phyloP scores from a whole-genome alignment of 1,140 invertebrate species.

The Ericerus pela region DNA sequence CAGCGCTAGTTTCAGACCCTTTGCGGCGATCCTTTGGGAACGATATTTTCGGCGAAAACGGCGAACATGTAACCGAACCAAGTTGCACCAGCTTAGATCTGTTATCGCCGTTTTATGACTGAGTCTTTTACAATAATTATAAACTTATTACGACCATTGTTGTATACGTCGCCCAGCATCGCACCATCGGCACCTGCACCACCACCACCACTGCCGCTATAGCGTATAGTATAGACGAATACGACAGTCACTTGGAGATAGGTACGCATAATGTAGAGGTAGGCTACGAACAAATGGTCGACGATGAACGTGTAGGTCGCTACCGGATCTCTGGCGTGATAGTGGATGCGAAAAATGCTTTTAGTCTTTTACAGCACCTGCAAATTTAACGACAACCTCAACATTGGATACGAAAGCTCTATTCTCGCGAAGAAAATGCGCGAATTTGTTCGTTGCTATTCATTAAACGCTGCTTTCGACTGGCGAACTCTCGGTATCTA shows the following conservation, averaged over 20 bases:
- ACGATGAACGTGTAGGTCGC: not conserved
- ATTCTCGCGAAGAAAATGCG: too few species aligned
- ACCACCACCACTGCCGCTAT: not conserved
- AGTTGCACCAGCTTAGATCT: conserved; percentile 9
- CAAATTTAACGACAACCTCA: too few species aligned
- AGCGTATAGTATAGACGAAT: not conserved
- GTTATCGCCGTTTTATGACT: conserved; percentile 11
- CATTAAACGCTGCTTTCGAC: too few species aligned
- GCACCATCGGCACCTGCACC: not conserved
- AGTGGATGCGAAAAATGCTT: not conserved
- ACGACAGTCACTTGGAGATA: not conserved
- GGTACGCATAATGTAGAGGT: not conserved
- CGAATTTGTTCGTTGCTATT: too few species aligned
- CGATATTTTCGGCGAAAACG: conserved; percentile 11
- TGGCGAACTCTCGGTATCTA: too few species aligned
- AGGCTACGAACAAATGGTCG: too few species aligned
- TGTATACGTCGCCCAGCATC: not conserved
- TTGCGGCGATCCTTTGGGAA: conserved; percentile 6
- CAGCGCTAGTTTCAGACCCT: conserved; percentile 6
- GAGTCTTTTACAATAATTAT: conserved; percentile 12
- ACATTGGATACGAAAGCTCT: too few species aligned
- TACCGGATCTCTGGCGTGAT: not conserved
- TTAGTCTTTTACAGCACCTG: too few species aligned
- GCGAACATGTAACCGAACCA: conserved; percentile 9
- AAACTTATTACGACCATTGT: conserved; percentile 11